Conservation (phyloP, 2,888 invertebrate species). For the Hedychridium roseum region DNA sequence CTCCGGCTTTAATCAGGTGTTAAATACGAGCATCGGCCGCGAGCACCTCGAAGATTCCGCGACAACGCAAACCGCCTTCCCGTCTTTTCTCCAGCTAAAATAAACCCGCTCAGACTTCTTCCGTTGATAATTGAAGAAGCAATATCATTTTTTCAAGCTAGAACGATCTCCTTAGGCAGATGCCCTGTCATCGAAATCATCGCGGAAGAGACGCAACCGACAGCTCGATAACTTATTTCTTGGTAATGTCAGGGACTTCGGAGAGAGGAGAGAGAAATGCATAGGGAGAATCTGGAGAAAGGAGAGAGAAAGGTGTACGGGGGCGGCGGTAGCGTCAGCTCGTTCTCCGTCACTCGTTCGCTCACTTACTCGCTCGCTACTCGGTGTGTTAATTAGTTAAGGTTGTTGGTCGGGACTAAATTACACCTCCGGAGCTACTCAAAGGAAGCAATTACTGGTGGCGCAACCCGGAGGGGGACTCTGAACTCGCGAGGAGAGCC, state of each 20-base stretch:
- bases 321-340: conserved; percentile 24
- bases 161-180: no score
- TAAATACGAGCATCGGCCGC: conserved; percentile 59
- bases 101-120: no score
- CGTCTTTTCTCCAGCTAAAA: no score
- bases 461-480: conserved; percentile 56
- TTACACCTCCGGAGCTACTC: conserved; percentile 65
- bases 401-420: conserved; percentile 66
- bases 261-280: neutral
- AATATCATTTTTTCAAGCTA: no score
- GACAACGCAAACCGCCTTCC: no score
- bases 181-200: no score
- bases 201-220: no score
- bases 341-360: conserved; percentile 54
- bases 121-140: no score
- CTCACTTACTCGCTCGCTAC: conserved; percentile 57
- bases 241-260: conserved; percentile 2
- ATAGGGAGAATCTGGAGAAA: neutral
- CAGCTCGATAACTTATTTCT: no score
- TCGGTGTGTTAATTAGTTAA: conserved; percentile 66
- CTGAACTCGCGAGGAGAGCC: conserved; percentile 35
- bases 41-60: conserved; percentile 4
- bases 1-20: conserved; percentile 59
- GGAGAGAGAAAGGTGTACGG: conserved; percentile 5
- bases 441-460: conserved; percentile 66